Evolutionary conservation across 2,888 invertebrate genomes (phyloP).

Genomic region (Drosophila fulvimacula): DNA sequence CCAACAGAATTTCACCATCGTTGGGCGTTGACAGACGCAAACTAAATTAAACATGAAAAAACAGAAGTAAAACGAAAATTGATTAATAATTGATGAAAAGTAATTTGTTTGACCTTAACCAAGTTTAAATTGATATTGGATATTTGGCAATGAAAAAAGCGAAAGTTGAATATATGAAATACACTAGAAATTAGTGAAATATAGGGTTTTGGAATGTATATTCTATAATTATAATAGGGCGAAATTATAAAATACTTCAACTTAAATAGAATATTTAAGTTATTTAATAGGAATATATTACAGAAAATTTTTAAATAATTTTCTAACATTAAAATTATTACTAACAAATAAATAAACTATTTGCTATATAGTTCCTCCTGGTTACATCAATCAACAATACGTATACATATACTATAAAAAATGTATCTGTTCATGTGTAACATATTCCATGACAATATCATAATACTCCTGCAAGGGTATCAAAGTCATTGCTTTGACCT

Average conservation of each 20-base stretch:
- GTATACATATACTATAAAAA: too few species aligned
- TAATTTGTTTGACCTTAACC: conserved; percentile 57
- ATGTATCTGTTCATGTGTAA: neutral
- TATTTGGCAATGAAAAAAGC: neutral
- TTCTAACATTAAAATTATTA: neutral
- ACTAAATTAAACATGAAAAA: conserved; percentile 85
- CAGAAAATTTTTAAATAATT: neutral
- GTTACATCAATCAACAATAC: neutral
- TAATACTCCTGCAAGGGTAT: conserved; percentile 7
- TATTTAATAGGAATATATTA: neutral
- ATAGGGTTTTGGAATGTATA: neutral
- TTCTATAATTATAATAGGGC: neutral
- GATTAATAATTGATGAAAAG: conserved; percentile 30
- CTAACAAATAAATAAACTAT: neutral
- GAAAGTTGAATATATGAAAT: neutral
- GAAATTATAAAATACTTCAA: neutral
- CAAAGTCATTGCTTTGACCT: conserved; percentile 64
- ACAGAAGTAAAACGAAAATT: conserved; percentile 23
- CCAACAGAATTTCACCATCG: conserved; percentile 96
- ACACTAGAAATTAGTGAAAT: conserved; percentile 14
- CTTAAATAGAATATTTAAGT: neutral
- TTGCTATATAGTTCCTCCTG: neutral
- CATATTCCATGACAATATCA: neutral
- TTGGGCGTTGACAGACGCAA: conserved; percentile 90
- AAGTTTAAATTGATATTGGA: conserved; percentile 34